Evolutionary conservation across 30 jellyfish, hydroid and myxozoan species (phyloP).

Genomic region (Cassiopea xamachana): DNA sequence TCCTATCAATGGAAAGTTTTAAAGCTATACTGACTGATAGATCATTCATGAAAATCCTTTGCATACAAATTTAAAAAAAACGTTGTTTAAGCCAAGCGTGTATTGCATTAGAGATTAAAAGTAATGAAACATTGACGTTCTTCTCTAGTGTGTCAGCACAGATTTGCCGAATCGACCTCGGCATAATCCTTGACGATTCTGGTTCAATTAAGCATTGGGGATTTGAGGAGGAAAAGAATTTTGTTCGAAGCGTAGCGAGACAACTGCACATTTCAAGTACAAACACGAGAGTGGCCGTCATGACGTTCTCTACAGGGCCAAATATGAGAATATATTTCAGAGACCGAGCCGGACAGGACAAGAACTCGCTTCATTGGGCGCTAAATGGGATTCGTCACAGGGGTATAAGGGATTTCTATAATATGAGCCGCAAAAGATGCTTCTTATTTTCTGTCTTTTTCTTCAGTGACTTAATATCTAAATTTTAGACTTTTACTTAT

Average conservation of each 20-base stretch:
- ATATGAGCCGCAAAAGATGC: too few relatives aligned
- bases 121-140: neutral
- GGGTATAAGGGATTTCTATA: slow-evolving; percentile 5
- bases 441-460: too few relatives aligned
- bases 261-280: slow-evolving; percentile 54
- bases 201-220: slow-evolving; percentile 68
- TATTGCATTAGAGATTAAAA: too few relatives aligned
- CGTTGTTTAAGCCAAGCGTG: too few relatives aligned
- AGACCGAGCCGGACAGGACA: slow-evolving; percentile 67
- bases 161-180: slow-evolving; percentile 73
- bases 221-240: slow-evolving; percentile 70
- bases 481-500: too few relatives aligned
- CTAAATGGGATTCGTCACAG: slow-evolving; percentile 42
- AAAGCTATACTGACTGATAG: too few relatives aligned
- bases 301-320: slow-evolving; percentile 78
- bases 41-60: too few relatives aligned
- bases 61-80: too few relatives aligned
- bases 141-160: slow-evolving; percentile 30
- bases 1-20: too few relatives aligned
- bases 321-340: slow-evolving; percentile 65
- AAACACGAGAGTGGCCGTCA: slow-evolving; percentile 74
- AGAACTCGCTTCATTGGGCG: slow-evolving; percentile 52
- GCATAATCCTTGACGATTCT: slow-evolving; percentile 77
- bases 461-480: too few relatives aligned
- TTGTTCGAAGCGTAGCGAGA: slow-evolving; percentile 56